Percentiles rank a stretch among this genome's conserved stretches.
These are phyloP conservation scores for Onychomys leucogaster DNA, from an alignment of 2,797 vertebrate genomes.

Conservation along the genomic window DNA sequence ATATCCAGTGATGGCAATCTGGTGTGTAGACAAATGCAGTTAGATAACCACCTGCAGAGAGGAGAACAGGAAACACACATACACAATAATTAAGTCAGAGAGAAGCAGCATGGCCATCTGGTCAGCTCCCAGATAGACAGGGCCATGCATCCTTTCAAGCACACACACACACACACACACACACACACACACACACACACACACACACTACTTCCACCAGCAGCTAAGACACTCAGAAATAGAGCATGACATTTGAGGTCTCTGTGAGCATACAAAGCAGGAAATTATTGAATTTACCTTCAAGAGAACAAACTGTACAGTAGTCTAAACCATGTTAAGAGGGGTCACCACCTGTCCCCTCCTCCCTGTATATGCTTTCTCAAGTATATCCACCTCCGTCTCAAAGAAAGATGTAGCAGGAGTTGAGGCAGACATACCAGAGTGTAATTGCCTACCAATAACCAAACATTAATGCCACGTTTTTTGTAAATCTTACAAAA, in stretches of 20 bases:
- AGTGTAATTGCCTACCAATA: background rate
- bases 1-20: background rate
- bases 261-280: slow-evolving; percentile 1
- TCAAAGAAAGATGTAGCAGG: background rate
- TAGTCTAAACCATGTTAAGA: background rate
- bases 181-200: background rate
- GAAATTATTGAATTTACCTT: slow-evolving; percentile 50
- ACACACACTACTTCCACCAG: background rate
- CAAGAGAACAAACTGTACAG: background rate
- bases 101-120: background rate
- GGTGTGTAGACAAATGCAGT: background rate
- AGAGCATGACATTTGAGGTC: background rate
- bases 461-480: background rate
- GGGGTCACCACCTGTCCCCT: background rate
- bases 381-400: background rate
- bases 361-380: background rate
- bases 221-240: background rate
- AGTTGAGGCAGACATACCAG: background rate
- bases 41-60: background rate
- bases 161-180: background rate
- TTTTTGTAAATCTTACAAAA: no score
- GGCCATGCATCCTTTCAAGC: background rate
- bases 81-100: background rate
- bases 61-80: background rate
- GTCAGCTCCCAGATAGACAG: background rate